Evolutionary conservation across 1,140 invertebrate genomes (phyloP).

Genomic region (Drosophila nigromelanica): DNA sequence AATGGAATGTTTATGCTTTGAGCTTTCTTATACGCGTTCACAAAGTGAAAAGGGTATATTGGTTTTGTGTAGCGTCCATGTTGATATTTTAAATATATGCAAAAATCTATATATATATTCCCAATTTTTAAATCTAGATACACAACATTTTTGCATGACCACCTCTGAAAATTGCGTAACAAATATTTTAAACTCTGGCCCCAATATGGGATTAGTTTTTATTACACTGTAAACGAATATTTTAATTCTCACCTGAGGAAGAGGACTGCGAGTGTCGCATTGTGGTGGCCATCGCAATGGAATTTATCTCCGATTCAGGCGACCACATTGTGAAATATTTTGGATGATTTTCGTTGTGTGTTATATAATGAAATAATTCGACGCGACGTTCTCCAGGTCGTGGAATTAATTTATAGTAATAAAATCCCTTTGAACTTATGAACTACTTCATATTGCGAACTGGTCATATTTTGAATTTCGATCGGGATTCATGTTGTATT

Average conservation of each 20-base stretch:
- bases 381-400: constrained; percentile 13
- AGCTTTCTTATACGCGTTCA: not conserved
- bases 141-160: too few relatives aligned
- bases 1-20: constrained; percentile 1
- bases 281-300: constrained; percentile 84
- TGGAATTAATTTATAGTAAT: constrained; percentile 18
- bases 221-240: not conserved
- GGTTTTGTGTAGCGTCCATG: too few relatives aligned
- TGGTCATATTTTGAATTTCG: constrained; percentile 15
- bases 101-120: too few relatives aligned
- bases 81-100: too few relatives aligned
- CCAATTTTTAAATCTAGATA: too few relatives aligned
- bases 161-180: too few relatives aligned
- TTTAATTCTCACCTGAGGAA: constrained; percentile 84
- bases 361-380: constrained; percentile 17
- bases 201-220: too few relatives aligned
- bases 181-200: too few relatives aligned
- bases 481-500: not conserved
- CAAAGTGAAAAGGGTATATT: too few relatives aligned
- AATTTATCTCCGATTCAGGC: constrained; percentile 84
- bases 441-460: constrained; percentile 50
- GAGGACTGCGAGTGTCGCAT: constrained; percentile 83
- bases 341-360: constrained; percentile 2
- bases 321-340: constrained; percentile 77
- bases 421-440: constrained; percentile 35